Base-by-base conservation (phyloP, 2,113 vertebrate genomes). In the Tachuris rubrigastra region DNA sequence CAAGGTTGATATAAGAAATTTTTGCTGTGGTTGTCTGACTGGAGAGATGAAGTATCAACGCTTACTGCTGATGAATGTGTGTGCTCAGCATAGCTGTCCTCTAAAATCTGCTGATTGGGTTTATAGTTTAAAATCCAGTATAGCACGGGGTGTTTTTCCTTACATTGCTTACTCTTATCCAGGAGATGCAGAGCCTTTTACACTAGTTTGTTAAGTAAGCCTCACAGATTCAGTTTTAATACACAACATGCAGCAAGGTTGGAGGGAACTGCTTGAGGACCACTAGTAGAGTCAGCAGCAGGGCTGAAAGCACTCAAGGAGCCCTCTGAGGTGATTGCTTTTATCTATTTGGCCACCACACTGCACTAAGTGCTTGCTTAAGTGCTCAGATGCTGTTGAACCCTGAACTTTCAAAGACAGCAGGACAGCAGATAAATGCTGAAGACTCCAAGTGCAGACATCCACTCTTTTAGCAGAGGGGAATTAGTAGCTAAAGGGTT, bases 391-490 rank as follows among this genome's bases (percentile, higher is more conserved):
- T 89, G 76, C 49, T 93, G 83, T 92, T 90, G 88, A 97, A 92
- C 92, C 86, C 81, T 95, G 91, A 96, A 84, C 93, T 96, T 92
- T 85, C 66, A 93, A 94, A 90, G 88, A 68, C 53, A 35, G 44
- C 3, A 8, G 56, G 62, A 31, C 75, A 93, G 56, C 73, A 90
- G 86, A 94, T 52, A 89, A 89, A 90, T 65, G 77, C 77, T 62
- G 67, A 46, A 9, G 33, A 78, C 59, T 46, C 44, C 10, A 31
- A 53, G 46, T 39, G 27, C 60, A 79, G 83, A 23, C 53, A 68
- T 58, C 65, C 76, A 52, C 90, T 78, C 91, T 53, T 67, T 75
- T 65, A 50, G 56, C 7, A 6, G 42, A 60, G 3, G 13, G 69
- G n/a, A 75, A 85, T 76, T 63, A 69, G 84, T 33, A 76, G 63